These are phyloP conservation scores for Urocyon cinereoargenteus DNA, from an alignment of 2,797 vertebrate species.

Conservation along the genomic window DNA sequence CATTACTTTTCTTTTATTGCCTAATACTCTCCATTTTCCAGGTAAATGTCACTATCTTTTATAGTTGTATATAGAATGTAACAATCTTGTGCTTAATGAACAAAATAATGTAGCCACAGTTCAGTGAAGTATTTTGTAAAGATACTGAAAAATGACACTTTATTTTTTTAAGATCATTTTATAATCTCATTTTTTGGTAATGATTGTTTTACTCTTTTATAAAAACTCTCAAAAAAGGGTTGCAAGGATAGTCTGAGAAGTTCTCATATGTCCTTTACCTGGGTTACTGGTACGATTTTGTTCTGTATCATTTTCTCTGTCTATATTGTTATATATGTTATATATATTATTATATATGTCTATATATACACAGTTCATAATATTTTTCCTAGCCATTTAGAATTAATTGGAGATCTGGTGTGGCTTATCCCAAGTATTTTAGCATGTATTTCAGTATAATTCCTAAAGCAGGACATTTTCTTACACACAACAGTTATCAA, in stretches of 20 bases:
- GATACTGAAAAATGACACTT: slow-evolving; percentile 23
- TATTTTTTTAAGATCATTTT: background rate
- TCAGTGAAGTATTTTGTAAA: background rate
- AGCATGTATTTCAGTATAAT: background rate
- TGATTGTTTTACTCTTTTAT: background rate
- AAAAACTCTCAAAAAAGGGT: background rate
- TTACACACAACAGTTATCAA: background rate
- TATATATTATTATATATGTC: background rate
- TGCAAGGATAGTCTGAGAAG: background rate
- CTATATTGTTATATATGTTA: background rate
- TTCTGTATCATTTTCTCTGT: background rate
- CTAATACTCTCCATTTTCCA: background rate
- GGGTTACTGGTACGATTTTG: background rate
- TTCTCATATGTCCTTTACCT: background rate
- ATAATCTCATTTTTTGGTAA: background rate
- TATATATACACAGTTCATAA: background rate
- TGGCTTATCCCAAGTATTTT: background rate
- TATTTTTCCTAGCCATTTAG: slow-evolving; percentile 20
- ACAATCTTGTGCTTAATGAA: background rate
- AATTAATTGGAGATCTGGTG: background rate
- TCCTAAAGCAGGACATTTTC: background rate
- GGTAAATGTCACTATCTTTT: slow-evolving; percentile 27
- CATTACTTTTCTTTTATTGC: background rate
- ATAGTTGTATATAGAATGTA: background rate
- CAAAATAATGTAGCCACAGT: slow-evolving; percentile 16